These are phyloP conservation scores for Urocolius indicus DNA, from an alignment of 2,113 vertebrate genomes.

Conservation along the genomic window DNA sequence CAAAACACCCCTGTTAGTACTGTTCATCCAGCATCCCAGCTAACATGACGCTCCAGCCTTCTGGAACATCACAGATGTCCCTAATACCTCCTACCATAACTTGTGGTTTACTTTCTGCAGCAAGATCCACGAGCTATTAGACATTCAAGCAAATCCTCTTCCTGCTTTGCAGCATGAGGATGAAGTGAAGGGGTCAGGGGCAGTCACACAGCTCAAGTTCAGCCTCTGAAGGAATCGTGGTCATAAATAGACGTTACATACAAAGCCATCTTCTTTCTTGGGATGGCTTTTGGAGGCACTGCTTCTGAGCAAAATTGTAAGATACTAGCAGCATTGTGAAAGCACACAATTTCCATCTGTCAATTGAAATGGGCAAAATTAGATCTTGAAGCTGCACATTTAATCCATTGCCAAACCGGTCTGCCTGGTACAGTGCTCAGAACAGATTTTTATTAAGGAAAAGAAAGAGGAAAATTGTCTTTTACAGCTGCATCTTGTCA, in stretches of 20 bases:
- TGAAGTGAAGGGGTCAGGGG: neutral
- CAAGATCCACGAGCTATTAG: neutral
- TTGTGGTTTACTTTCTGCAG: neutral
- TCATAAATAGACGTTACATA: neutral
- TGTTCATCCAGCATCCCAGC: neutral
- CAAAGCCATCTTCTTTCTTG: neutral
- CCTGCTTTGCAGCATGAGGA: neutral
- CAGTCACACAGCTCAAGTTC: neutral
- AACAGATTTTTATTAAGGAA: neutral
- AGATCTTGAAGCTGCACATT: neutral
- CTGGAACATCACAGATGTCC: neutral
- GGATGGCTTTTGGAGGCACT: neutral
- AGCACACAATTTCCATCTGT: constrained; percentile 56
- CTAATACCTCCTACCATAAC: accelerated
- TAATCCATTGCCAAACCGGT: constrained; percentile 32
- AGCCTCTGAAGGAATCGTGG: accelerated
- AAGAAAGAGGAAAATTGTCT: constrained; percentile 47
- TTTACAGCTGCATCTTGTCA: constrained; percentile 52
- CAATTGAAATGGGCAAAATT: constrained; percentile 15
- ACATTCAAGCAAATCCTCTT: neutral
- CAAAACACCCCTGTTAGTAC: neutral
- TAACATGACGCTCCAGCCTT: neutral
- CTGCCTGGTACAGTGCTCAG: neutral
- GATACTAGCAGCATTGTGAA: neutral
- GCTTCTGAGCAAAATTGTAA: neutral